Evolutionary conservation across 2,888 invertebrate species (phyloP).

Genomic region (Ptilodon capucinus): DNA sequence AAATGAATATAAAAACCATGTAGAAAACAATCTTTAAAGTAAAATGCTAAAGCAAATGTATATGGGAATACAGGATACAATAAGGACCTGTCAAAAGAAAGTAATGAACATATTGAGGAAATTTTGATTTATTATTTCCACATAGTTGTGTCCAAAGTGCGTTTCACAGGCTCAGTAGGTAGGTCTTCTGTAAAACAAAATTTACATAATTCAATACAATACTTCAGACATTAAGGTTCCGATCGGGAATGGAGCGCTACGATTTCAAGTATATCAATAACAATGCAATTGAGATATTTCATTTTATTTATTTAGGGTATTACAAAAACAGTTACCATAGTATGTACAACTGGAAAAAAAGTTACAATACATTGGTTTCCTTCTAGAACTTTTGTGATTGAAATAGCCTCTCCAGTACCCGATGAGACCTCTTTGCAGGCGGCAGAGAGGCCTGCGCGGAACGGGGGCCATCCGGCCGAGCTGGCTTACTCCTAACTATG

Average conservation of each 20-base stretch:
- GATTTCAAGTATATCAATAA: conserved; percentile 69
- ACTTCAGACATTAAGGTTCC: conserved; percentile 74
- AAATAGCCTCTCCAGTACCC: conserved; percentile 92
- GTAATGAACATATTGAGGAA: conserved; percentile 74
- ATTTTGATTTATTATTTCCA: conserved; percentile 83
- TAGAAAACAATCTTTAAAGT: conserved; percentile 74
- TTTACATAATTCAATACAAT: conserved; percentile 72
- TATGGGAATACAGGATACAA: conserved; percentile 70
- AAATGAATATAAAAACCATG: conserved; percentile 79
- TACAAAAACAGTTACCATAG: conserved; percentile 83
- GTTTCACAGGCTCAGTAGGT: conserved; percentile 79
- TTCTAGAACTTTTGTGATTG: conserved; percentile 89
- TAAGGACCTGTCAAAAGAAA: conserved; percentile 79
- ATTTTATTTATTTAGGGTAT: conserved; percentile 81
- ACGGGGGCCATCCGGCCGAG: conserved; percentile 82
- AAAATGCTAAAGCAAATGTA: conserved; percentile 67
- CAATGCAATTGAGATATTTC: conserved; percentile 78
- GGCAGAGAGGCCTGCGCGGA: conserved; percentile 85
- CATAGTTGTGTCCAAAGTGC: conserved; percentile 81
- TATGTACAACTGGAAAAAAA: conserved; percentile 80
- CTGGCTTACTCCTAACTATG: conserved; percentile 79
- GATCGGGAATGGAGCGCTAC: conserved; percentile 81
- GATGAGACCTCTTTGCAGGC: conserved; percentile 87
- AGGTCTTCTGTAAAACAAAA: conserved; percentile 80
- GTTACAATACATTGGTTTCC: conserved; percentile 83